phyloP scores from a whole-genome alignment of 2,888 invertebrate genomes.

The Diloba caeruleocephala region DNA sequence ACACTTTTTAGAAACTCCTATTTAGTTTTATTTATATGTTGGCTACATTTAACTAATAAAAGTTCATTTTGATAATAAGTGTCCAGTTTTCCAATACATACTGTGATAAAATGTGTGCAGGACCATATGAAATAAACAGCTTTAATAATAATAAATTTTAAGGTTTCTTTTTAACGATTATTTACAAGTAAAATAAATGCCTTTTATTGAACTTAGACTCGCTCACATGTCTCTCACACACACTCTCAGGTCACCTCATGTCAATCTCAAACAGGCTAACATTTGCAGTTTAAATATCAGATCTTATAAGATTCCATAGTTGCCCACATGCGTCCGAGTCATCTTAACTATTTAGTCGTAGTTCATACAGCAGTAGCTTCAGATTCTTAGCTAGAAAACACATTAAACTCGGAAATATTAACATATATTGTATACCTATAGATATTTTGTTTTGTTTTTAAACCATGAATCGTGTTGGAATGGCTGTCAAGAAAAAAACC shows the following conservation, averaged over 20 bases:
- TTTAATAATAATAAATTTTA: conserved; percentile 30
- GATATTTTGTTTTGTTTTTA: too few species aligned
- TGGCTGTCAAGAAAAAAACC: too few species aligned
- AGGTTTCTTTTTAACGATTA: conserved; percentile 50
- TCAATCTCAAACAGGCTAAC: too few species aligned
- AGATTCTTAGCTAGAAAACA: too few species aligned
- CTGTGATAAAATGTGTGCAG: conserved; percentile 48
- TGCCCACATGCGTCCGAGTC: too few species aligned
- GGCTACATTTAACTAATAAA: background rate
- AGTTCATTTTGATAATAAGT: conserved; percentile 25
- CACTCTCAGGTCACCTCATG: background rate
- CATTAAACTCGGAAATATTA: too few species aligned
- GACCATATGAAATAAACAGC: conserved; percentile 44
- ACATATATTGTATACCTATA: too few species aligned
- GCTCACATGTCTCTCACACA: conserved; percentile 18
- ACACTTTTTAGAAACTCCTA: conserved; percentile 1
- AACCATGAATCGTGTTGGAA: too few species aligned
- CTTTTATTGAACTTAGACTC: conserved; percentile 48
- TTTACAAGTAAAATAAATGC: conserved; percentile 68
- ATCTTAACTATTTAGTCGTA: too few species aligned
- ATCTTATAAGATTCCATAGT: too few species aligned
- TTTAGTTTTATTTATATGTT: conserved; percentile 4
- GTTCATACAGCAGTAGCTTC: too few species aligned
- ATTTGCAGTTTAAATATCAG: too few species aligned
- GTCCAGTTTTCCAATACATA: conserved; percentile 20